These are phyloP conservation scores for Torymus auratus DNA, from an alignment of 2,888 invertebrate species.

Conservation along the genomic window DNA sequence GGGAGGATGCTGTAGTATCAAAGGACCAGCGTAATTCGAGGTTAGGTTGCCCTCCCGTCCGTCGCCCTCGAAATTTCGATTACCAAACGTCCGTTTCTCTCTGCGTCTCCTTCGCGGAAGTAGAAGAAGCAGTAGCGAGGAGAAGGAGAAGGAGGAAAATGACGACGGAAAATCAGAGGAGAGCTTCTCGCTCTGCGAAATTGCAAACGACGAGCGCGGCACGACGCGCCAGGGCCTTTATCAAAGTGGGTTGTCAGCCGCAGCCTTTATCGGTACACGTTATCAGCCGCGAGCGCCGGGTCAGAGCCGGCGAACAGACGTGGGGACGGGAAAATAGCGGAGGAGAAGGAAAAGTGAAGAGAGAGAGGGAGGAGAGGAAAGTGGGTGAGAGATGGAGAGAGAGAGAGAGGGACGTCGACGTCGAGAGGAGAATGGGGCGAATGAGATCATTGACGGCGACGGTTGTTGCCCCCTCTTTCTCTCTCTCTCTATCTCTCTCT, in stretches of 20 bases:
- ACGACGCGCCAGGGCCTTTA: conserved; percentile 62
- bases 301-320: conserved; percentile 40
- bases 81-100: conserved; percentile 34
- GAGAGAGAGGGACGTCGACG: conserved; percentile 32
- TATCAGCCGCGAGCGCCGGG: conserved; percentile 20
- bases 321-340: conserved; percentile 39
- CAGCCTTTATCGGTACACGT: conserved; percentile 69
- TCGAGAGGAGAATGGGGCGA: conserved; percentile 38
- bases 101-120: conserved; percentile 58
- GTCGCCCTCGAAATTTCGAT: conserved; percentile 33
- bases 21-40: conserved; percentile 12
- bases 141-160: conserved; percentile 37
- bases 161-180: conserved; percentile 28
- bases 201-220: conserved; percentile 64
- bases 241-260: conserved; percentile 72
- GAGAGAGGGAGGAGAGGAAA: conserved; percentile 39
- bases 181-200: conserved; percentile 56
- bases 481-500: no score
- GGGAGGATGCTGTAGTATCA: neutral
- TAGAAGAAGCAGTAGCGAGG: neutral
- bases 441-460: no score
- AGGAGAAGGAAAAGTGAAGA: conserved; percentile 52
- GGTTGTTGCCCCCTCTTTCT: no score
- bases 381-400: conserved; percentile 21
- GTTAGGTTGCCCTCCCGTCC: neutral